Evolutionary conservation across 1,140 invertebrate genomes (phyloP), one percentile per base, ranked within the genome.

Genomic region (Apis cerana): DNA sequence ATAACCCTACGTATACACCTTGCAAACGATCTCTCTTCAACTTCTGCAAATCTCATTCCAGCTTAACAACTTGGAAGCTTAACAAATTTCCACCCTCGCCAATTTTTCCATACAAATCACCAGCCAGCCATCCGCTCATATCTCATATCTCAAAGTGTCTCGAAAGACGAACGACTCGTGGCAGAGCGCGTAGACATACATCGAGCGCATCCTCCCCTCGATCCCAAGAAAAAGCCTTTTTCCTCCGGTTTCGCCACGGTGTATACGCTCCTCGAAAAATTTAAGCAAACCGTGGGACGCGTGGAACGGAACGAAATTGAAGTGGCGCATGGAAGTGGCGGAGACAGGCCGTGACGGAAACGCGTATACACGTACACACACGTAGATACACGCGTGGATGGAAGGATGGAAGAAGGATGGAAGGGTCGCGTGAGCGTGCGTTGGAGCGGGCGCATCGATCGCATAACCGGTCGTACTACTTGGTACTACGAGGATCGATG

Each of bases 271-370:
- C 8, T 68, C 68, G 65, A 82, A 87, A 64, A 88, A 88, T 87
- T 88, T 78, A 86, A 86, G 77, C 81, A 81, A 84, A 56, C 48
- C 58, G 27, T 19, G 70, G 68, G n/a, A 27, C 70, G 43, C 80
- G 84, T 74, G 77, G 74, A 62, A 81, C 84, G 82, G 80, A 61
- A 81, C 85, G 82, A 84, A 88, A 88, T 88, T 88, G 86, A 88
- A 87, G 82, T 83, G 78, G 85, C 78, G 85, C 86, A 71, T 84
- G 82, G 82, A 87, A 87, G 87, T 87, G 70, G 85, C 78, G 85
- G 85, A 81, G 86, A 82, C 78, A 87, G 54, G n/a, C 75, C 77
- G 82, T 88, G 86, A 88, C 86, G 87, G 85, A 88, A 77, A 88
- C 85, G 69, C 77, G 78, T 81, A 87, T 65, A 78, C 64, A 48